phyloP scores from a whole-genome alignment of 2,797 vertebrate species.

The Sardinella longiceps region DNA sequence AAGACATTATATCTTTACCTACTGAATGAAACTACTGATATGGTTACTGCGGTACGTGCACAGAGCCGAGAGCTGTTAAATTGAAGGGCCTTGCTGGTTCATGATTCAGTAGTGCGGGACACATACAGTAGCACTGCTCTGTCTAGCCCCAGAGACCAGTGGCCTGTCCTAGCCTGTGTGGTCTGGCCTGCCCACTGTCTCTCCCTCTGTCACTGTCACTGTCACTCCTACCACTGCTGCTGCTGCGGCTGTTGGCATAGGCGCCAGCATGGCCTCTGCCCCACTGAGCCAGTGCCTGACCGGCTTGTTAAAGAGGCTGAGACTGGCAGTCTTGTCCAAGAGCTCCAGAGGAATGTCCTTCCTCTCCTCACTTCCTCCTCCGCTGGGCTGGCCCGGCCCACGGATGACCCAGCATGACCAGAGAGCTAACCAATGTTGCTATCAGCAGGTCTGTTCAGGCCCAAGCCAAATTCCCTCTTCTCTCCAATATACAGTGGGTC shows the following conservation, averaged over 20 bases:
- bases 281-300: neutral
- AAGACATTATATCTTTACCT: neutral
- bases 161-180: neutral
- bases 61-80: neutral
- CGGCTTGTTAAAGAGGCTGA: neutral
- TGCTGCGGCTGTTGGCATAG: neutral
- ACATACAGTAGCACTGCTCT: neutral
- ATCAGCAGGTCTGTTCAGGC: constrained; percentile 6
- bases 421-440: neutral
- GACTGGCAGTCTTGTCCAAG: neutral
- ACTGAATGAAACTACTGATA: too few species aligned
- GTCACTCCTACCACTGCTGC: too few species aligned
- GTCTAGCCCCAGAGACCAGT: neutral
- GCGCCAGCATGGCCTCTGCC: neutral
- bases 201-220: too few species aligned
- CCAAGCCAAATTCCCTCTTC: neutral
- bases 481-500: neutral
- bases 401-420: constrained; percentile 15
- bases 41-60: too few species aligned
- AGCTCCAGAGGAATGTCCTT: constrained; percentile 18
- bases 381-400: constrained; percentile 4
- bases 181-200: neutral
- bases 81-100: neutral
- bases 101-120: neutral
- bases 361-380: constrained; percentile 18